Conservation (phyloP, 2,888 invertebrate species). For the Chaetogeoica ovagalla region DNA sequence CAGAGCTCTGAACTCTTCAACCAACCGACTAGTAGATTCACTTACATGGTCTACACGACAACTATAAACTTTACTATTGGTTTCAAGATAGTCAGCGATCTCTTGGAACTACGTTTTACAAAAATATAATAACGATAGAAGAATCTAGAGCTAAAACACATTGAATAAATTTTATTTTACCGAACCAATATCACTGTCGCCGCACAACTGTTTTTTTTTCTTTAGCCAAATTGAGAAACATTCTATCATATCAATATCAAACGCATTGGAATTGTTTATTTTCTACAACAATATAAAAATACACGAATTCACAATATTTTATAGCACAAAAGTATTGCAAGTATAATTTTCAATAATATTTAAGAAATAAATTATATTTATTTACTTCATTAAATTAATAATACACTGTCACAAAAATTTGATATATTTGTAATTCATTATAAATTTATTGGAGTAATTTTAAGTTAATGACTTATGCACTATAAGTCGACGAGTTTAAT, state of each 20-base stretch:
- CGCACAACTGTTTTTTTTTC: not conserved
- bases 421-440: too few species aligned
- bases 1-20: slow-evolving; percentile 5
- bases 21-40: not conserved
- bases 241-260: slow-evolving; percentile 39
- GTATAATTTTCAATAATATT: too few species aligned
- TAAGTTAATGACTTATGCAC: too few species aligned
- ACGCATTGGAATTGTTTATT: slow-evolving; percentile 28
- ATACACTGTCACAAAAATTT: too few species aligned
- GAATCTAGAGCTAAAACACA: not conserved
- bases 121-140: not conserved
- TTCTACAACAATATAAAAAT: slow-evolving; percentile 1
- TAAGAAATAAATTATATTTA: too few species aligned
- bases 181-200: not conserved
- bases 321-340: too few species aligned
- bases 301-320: too few species aligned
- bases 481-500: too few species aligned
- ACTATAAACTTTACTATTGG: slow-evolving; percentile 24
- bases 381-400: too few species aligned
- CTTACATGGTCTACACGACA: slow-evolving; percentile 20
- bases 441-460: too few species aligned
- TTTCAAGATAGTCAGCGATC: slow-evolving; percentile 27
- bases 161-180: slow-evolving; percentile 8
- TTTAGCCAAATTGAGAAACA: slow-evolving; percentile 19
- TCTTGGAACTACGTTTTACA: slow-evolving; percentile 25